phyloP scores from a whole-genome alignment of 2,888 invertebrate genomes.

The Bedellia somnulentella region DNA sequence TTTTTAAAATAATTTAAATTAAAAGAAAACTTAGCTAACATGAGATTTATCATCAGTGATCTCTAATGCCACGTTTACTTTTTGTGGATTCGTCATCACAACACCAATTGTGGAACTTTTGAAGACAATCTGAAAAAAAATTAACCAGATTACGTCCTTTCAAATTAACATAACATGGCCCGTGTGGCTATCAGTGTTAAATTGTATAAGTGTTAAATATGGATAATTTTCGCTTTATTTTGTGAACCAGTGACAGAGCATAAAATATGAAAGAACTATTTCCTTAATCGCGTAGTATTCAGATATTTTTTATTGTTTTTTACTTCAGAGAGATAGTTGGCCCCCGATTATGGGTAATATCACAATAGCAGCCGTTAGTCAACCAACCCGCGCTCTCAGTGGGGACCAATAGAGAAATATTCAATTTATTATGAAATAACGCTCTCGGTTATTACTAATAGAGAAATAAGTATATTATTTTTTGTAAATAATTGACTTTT shows the following conservation, averaged over 20 bases:
- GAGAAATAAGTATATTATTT: background rate
- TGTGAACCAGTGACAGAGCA: background rate
- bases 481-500: background rate
- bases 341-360: too few relatives aligned
- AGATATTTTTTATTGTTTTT: background rate
- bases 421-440: too few relatives aligned
- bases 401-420: too few relatives aligned
- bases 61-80: constrained; percentile 65
- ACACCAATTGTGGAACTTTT: constrained; percentile 71
- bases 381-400: too few relatives aligned
- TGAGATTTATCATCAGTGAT: constrained; percentile 15
- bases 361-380: too few relatives aligned
- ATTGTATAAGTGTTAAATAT: background rate
- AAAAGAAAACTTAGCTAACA: background rate
- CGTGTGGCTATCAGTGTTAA: background rate
- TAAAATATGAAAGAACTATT: background rate
- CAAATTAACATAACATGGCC: background rate
- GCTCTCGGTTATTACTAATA: too few relatives aligned
- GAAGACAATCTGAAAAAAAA: constrained; percentile 62
- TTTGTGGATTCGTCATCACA: constrained; percentile 66
- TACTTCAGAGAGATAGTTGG: too few relatives aligned
- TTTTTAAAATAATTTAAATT: background rate
- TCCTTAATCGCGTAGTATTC: background rate
- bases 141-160: background rate
- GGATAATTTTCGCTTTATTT: background rate